phyloP scores from a whole-genome alignment of 2,113 vertebrate genomes.

The Coptodon rendalli region DNA sequence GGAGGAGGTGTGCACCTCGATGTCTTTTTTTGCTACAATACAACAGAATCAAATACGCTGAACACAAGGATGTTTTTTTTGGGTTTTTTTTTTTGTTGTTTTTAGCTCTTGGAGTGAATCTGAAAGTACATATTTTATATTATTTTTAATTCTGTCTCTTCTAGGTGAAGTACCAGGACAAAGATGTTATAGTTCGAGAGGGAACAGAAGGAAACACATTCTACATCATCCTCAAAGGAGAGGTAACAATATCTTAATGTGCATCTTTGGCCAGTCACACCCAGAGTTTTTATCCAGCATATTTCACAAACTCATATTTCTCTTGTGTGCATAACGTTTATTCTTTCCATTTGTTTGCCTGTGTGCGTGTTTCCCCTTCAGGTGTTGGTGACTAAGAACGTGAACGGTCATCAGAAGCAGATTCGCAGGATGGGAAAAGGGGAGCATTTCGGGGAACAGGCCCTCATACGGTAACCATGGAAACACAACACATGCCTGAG shows the following conservation, averaged over 20 bases:
- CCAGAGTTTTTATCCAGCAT: not conserved
- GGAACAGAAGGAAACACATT: constrained; percentile 73
- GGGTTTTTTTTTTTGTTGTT: not conserved
- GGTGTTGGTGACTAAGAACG: constrained; percentile 73
- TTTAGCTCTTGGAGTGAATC: not conserved
- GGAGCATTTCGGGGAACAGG: constrained; percentile 79
- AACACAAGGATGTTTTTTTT: not conserved
- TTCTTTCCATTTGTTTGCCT: accelerated
- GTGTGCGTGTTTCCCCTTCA: constrained; percentile 6
- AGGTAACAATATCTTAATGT: constrained; percentile 49
- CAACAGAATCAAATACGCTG: not conserved
- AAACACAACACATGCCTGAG: not conserved
- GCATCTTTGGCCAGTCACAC: not conserved
- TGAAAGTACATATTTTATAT: not conserved
- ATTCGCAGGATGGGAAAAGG: constrained; percentile 74
- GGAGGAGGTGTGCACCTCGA: constrained; percentile 69
- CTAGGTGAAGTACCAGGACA: constrained; percentile 74
- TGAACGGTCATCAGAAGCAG: constrained; percentile 66
- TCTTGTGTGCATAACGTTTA: not conserved
- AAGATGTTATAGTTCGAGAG: constrained; percentile 74
- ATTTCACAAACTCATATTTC: not conserved
- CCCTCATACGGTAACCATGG: constrained; percentile 76
- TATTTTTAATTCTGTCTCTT: not conserved
- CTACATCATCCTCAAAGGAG: constrained; percentile 78
- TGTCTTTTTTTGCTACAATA: not conserved